Evolutionary conservation across 2,113 vertebrate species (phyloP).

Genomic region (Callorhinus ursinus): DNA sequence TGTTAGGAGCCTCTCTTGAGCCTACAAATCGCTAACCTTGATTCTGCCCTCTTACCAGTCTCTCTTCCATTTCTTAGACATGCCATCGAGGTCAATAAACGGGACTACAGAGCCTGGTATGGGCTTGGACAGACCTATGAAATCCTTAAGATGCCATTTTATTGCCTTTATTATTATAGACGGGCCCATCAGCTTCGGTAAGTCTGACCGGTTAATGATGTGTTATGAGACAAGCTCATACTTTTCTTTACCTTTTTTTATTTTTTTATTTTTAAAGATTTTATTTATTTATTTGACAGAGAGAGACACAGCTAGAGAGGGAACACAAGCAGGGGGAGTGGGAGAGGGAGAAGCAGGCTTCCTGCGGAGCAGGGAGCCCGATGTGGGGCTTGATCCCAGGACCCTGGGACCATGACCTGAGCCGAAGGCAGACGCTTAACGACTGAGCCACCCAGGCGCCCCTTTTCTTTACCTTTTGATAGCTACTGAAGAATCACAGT

Average conservation of each 20-base stretch:
- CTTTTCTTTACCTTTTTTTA: background rate
- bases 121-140: conserved; percentile 98
- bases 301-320: too few species aligned
- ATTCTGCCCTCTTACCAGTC: conserved; percentile 28
- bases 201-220: conserved; percentile 31
- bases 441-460: too few species aligned
- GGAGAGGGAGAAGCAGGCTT: too few species aligned
- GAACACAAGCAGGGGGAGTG: too few species aligned
- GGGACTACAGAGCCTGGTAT: conserved; percentile 99
- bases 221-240: background rate
- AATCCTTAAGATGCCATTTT: conserved; percentile 99
- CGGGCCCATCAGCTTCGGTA: conserved; percentile 98
- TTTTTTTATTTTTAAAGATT: too few species aligned
- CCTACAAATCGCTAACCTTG: background rate
- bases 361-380: too few species aligned
- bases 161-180: conserved; percentile 98
- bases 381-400: too few species aligned
- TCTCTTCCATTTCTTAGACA: conserved; percentile 87
- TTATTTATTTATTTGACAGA: too few species aligned
- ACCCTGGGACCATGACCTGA: too few species aligned
- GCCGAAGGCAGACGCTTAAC: too few species aligned
- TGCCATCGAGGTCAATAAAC: conserved; percentile 98
- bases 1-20: background rate
- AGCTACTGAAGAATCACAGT: conserved; percentile 42
- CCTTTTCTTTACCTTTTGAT: background rate